Base-by-base conservation (phyloP, 2,113 vertebrate genomes). In the Paramisgurnus dabryanus region DNA sequence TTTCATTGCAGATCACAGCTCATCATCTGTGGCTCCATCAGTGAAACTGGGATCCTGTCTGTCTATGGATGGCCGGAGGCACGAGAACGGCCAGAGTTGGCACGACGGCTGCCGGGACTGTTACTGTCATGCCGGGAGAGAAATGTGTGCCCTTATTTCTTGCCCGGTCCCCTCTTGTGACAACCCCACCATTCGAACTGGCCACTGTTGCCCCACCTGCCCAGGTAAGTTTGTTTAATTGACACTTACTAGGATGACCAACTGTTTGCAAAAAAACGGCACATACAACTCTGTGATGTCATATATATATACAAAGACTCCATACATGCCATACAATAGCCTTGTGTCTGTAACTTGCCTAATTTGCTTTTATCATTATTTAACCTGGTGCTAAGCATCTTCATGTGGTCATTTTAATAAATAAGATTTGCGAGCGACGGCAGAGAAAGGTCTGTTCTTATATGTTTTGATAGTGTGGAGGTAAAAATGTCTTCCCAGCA, bases 91-190 rank as follows among this genome's bases (percentile, higher is more conserved):
- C 61, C 95, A 97, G 82, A 96, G 91, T 82, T 97, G 95, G 95
- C 94, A 97, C 0, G 95, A 97, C 2, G 95, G 95, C 68, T 97
- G 95, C 89, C 92, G 95, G 39, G 95, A 97, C 3, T 97, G 95
- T 82, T 96, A 94, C 88, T 97, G 95, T 67, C 94, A 94, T 79
- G 93, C 85, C 0, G 94, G 94, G n/a, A 90, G 95, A 71, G 95
- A 97, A 80, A 97, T 97, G 95, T 97, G 95, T 77, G 94, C 95
- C 63, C 87, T 97, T 70, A 97, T 97, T 88, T 95, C 94, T 80
- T 97, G 95, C 84, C 94, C 95, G 0, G 94, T 97, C 64, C 95
- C 95, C 13, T 91, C 90, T 45, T 97, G 95, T 75, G 90, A 91
- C 78, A 95, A 88, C 80, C 95, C 95, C 64, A 93, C 93, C 85